Conservation (phyloP, 2,113 vertebrate species). For the Alaudala cheleensis region DNA sequence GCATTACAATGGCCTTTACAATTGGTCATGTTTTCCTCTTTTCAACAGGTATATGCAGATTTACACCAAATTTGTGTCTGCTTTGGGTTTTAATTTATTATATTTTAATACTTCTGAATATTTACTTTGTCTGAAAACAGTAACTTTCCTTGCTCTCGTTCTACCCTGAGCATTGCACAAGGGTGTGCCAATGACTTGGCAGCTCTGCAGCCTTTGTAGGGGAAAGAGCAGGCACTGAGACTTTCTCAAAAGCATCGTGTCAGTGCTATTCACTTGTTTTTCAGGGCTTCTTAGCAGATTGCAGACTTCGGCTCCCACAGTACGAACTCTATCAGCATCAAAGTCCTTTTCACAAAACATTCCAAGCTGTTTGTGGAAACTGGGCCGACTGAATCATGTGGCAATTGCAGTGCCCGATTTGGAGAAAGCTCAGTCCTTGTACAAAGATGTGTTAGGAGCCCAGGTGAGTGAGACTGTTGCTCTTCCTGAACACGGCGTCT, state of each 20-base stretch:
- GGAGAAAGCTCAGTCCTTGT: constrained; percentile 84
- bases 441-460: constrained; percentile 87
- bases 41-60: not conserved
- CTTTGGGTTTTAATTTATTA: not conserved
- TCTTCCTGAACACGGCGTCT: constrained; percentile 91
- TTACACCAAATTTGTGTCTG: not conserved
- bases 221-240: not conserved
- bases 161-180: not conserved
- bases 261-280: not conserved
- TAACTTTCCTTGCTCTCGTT: not conserved
- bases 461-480: constrained; percentile 83
- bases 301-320: not conserved
- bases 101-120: not conserved
- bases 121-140: not conserved
- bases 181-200: not conserved
- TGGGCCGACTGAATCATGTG: constrained; percentile 91
- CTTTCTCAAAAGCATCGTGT: not conserved
- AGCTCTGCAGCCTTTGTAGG: not conserved
- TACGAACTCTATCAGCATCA: constrained; percentile 50
- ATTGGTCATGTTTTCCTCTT: not conserved
- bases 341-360: constrained; percentile 40
- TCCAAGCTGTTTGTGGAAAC: constrained; percentile 81
- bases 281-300: constrained; percentile 75
- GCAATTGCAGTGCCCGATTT: constrained; percentile 93
- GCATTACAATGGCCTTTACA: not conserved